phyloP scores from a whole-genome alignment of 92 coral and sea anemone species.

The Porites rus region DNA sequence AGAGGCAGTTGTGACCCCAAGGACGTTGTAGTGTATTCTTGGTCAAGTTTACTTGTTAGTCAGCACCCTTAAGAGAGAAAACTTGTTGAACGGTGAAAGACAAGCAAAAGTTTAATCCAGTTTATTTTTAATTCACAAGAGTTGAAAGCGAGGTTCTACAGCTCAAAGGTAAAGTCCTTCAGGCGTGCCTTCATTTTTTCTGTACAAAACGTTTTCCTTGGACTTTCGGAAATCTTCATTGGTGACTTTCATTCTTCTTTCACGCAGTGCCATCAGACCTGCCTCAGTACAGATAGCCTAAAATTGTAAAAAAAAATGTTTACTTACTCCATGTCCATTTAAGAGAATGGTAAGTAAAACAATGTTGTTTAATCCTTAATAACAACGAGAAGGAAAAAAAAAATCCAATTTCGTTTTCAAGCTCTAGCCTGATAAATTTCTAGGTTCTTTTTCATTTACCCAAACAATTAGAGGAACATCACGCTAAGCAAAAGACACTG shows the following conservation, averaged over 20 bases:
- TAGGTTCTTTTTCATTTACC: too few species aligned
- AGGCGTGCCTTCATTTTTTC: slow-evolving; percentile 97
- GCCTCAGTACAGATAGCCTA: slow-evolving; percentile 99
- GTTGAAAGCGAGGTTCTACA: background rate
- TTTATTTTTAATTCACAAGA: background rate
- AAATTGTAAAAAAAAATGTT: background rate
- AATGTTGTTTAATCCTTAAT: too few species aligned
- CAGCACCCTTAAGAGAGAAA: background rate
- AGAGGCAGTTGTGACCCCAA: too few species aligned
- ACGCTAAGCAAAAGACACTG: too few species aligned
- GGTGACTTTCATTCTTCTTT: slow-evolving; percentile 96
- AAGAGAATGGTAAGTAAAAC: background rate
- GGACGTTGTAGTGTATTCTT: too few species aligned
- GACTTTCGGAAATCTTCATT: slow-evolving; percentile 94
- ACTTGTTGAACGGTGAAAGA: background rate
- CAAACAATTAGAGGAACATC: too few species aligned
- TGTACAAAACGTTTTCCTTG: slow-evolving; percentile 91
- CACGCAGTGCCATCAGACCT: slow-evolving; percentile 96
- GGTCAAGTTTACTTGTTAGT: too few species aligned
- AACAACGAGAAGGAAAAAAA: too few species aligned
- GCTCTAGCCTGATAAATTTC: too few species aligned
- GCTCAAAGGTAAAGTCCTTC: slow-evolving; percentile 88
- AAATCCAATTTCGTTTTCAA: too few species aligned
- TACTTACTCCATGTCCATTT: background rate
- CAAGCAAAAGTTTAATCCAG: background rate